Conservation (phyloP, 2,113 vertebrate species). For the Chloropsis cyanopogon region DNA sequence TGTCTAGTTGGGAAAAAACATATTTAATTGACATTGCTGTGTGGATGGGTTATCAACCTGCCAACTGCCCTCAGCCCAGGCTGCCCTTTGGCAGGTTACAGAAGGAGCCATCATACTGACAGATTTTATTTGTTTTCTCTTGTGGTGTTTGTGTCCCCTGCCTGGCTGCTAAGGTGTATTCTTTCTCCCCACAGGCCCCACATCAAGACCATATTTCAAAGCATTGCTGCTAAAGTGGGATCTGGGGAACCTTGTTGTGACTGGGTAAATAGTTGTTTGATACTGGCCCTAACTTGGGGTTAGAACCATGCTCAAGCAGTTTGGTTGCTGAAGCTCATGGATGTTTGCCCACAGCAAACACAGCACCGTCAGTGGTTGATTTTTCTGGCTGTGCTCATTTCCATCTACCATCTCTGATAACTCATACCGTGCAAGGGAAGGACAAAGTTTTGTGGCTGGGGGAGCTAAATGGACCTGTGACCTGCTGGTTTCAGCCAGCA, state of each 20-base stretch:
- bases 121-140: background rate
- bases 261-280: constrained; percentile 81
- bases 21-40: background rate
- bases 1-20: background rate
- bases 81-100: background rate
- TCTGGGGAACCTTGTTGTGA: constrained; percentile 96
- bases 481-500: background rate
- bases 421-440: background rate
- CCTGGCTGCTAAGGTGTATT: background rate
- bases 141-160: background rate
- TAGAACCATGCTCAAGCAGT: background rate
- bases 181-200: constrained; percentile 82
- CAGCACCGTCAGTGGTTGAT: background rate
- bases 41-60: background rate
- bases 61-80: background rate
- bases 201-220: constrained; percentile 95
- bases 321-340: background rate
- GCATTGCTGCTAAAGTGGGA: constrained; percentile 93
- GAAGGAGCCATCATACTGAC: fast-evolving
- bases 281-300: background rate
- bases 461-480: background rate
- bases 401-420: background rate
- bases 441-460: background rate
- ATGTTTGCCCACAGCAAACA: background rate
- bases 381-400: background rate